Base-by-base conservation (phyloP, 2,888 invertebrate genomes). In the Drosophila testacea region DNA sequence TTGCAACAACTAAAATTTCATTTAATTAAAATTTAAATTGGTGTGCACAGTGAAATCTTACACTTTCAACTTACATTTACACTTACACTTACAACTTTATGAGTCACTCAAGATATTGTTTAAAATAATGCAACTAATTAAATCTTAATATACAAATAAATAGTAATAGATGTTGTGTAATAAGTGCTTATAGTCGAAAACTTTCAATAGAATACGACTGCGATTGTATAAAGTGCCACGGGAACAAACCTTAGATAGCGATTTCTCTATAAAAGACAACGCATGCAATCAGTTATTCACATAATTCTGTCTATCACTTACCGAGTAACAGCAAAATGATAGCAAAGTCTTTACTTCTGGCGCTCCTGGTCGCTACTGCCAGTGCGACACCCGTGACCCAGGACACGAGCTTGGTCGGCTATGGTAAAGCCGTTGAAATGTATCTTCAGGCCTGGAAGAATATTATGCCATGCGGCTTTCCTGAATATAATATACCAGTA, bases 381-480 rank as follows among this genome's bases (percentile, higher is more conserved):
- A 71, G 50, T 16, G 27, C 57, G 28, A 38, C 38, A 11, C 75
- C 82, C 0, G 54, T 74, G 28, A 46, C 44, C 5, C 62, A 72
- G 47, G 63, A 69, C 44, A 51, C 28, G 4, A 63, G 61, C 47
- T 16, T 62, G 44, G 38, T 82, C 0, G 52, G 72, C 36, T 73
- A 88, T 36, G 75, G 69, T 5, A 65, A 79, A 3, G 81, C 91
- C 2, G 27, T 88, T 0, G 38, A 39, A 6, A 73, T 69, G 54
- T 83, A 70, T 38, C 39, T 79, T 1, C 28, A 28, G 4, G 77
- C 90, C n/a, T 79, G 83, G 55, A 73, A 79, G 50, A 75, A 71
- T 1, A 75, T 90, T 4, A 81, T 89, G 69, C 89, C 90, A 1
- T 91, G 91, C 39, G 91, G 91, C 27, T 89, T 73, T 65, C 32